A percentile compares a stretch with the other conserved stretches of the same genome.
These are phyloP conservation scores for Drosophila watanabei DNA, from an alignment of 1,140 invertebrate genomes.

Conservation along the genomic window DNA sequence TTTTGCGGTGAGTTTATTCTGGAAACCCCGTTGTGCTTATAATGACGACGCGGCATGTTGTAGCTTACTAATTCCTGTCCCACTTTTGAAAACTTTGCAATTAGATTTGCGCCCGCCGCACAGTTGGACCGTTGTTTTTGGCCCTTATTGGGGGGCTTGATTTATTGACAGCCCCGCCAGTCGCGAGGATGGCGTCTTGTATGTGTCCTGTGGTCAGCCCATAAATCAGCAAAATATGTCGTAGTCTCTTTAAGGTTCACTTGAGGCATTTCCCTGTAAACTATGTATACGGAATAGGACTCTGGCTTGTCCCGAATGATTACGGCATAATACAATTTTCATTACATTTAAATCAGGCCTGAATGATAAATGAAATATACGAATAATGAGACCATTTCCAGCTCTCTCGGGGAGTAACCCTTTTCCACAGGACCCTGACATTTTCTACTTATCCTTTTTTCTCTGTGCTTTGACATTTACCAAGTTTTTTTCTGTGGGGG, in stretches of 20 bases:
- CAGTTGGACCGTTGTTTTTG: conserved; percentile 39
- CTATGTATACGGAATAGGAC: not conserved
- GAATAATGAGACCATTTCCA: conserved; percentile 69
- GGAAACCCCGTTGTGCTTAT: conserved; percentile 49
- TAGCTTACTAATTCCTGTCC: conserved; percentile 51
- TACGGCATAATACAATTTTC: conserved; percentile 78
- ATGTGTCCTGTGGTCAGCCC: conserved; percentile 42
- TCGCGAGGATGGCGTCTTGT: conserved; percentile 34
- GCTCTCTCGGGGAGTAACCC: conserved; percentile 31
- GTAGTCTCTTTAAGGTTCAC: conserved; percentile 33
- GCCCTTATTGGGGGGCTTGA: conserved; percentile 48
- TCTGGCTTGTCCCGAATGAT: conserved; percentile 57
- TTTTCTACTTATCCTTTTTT: conserved; percentile 46
- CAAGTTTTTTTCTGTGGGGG: conserved; percentile 10
- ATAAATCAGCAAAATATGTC: conserved; percentile 74
- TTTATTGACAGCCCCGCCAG: conserved; percentile 62
- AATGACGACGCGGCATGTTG: conserved; percentile 60
- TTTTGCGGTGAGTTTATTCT: conserved; percentile 17
- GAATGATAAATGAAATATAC: conserved; percentile 79
- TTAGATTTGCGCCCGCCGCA: conserved; percentile 65
- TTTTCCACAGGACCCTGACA: conserved; percentile 35
- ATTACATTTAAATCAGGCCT: conserved; percentile 75
- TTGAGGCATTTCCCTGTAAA: not conserved
- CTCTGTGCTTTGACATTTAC: conserved; percentile 30
- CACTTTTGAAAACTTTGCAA: conserved; percentile 78